Percentiles rank a stretch among this genome's conserved stretches.
Conservation (phyloP, 2,113 vertebrate genomes). For the Motacilla tschutschensis region DNA sequence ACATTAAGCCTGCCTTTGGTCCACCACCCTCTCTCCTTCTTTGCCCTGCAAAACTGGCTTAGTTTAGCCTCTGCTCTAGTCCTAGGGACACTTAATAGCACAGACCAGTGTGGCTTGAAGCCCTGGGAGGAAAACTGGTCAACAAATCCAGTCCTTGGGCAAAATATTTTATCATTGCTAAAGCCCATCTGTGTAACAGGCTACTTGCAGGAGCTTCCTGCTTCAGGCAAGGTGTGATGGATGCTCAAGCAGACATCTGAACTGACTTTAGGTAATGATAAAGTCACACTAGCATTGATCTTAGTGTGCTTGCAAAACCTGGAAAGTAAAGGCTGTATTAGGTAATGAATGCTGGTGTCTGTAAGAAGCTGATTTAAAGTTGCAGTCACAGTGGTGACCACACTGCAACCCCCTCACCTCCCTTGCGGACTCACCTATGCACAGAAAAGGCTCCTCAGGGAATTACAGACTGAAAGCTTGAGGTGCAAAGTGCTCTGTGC, state of each 20-base stretch:
- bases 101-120: not conserved
- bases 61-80: not conserved
- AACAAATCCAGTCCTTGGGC: not conserved
- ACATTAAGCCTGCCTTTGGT: not conserved
- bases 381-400: not conserved
- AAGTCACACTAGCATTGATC: not conserved
- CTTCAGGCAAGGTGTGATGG: not conserved
- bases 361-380: not conserved
- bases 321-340: fast-evolving
- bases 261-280: not conserved
- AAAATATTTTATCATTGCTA: not conserved
- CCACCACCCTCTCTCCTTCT: not conserved
- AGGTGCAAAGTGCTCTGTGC: not conserved
- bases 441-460: not conserved
- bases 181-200: not conserved
- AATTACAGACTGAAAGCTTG: not conserved
- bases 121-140: not conserved
- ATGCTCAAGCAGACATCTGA: not conserved
- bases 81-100: not conserved
- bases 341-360: not conserved
- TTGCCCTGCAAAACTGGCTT: not conserved
- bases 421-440: fast-evolving
- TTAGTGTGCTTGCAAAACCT: not conserved
- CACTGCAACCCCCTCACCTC: not conserved
- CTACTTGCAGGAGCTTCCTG: not conserved